Evolutionary conservation across 2,797 vertebrate genomes (phyloP).

Genomic region (Sebastiscus tertius): DNA sequence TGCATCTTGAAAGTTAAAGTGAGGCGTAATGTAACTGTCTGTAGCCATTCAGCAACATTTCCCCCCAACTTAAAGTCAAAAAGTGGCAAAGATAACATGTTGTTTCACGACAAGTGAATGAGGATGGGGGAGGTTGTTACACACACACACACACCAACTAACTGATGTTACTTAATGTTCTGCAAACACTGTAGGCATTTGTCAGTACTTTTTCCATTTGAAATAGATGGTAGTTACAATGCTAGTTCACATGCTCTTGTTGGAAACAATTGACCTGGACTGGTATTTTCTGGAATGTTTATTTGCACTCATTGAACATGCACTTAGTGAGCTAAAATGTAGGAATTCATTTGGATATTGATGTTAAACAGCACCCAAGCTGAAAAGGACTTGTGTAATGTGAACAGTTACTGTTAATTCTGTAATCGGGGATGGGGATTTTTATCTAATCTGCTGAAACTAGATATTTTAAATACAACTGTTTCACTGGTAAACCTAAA

Average conservation of each 20-base stretch:
- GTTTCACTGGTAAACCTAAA: not conserved
- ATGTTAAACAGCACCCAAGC: no score
- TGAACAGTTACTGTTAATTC: not conserved
- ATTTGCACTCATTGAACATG: no score
- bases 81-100: not conserved
- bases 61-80: not conserved
- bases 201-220: not conserved
- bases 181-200: not conserved
- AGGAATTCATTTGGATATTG: not conserved
- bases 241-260: not conserved
- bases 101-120: not conserved
- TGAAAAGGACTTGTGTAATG: not conserved
- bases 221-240: not conserved
- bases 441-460: not conserved
- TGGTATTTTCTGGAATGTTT: rapidly evolving
- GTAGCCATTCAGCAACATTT: not conserved
- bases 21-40: not conserved
- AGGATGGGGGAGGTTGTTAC: no score
- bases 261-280: not conserved
- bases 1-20: not conserved
- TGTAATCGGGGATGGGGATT: not conserved
- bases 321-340: not conserved
- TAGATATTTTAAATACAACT: not conserved
- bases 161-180: no score
- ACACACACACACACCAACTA: no score